Conservation (phyloP, 2,113 vertebrate species). For the Archilochus colubris region DNA sequence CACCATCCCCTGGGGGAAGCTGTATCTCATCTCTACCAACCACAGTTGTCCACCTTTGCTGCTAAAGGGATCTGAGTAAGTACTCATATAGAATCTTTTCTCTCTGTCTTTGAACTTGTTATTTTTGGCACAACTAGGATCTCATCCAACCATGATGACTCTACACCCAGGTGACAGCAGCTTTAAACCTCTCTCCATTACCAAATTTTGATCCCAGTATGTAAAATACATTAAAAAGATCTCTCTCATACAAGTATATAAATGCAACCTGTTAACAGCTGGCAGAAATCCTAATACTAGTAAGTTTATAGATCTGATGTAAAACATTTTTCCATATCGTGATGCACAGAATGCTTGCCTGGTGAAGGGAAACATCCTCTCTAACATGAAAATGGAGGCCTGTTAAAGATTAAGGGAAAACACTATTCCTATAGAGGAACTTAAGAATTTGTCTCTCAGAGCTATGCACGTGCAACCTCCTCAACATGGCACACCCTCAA, state of each 20-base stretch:
- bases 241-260: background rate
- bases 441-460: background rate
- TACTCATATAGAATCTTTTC: background rate
- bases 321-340: background rate
- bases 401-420: background rate
- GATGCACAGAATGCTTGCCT: background rate
- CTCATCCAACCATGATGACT: background rate
- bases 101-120: background rate
- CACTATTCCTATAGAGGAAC: background rate
- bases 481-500: fast-evolving
- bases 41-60: background rate
- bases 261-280: background rate
- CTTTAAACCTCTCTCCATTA: background rate
- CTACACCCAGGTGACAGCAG: fast-evolving
- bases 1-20: fast-evolving
- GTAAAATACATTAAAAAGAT: background rate
- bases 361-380: background rate
- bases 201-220: background rate
- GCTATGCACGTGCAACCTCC: background rate
- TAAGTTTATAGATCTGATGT: background rate
- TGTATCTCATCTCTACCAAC: background rate
- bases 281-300: background rate
- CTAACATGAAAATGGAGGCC: fast-evolving
- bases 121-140: background rate
- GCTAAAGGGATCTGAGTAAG: background rate